A percentile compares a stretch with the other conserved stretches of the same genome.
Evolutionary conservation across 2,797 vertebrate genomes (phyloP).

Genomic region (Pseudomugil tenellus): DNA sequence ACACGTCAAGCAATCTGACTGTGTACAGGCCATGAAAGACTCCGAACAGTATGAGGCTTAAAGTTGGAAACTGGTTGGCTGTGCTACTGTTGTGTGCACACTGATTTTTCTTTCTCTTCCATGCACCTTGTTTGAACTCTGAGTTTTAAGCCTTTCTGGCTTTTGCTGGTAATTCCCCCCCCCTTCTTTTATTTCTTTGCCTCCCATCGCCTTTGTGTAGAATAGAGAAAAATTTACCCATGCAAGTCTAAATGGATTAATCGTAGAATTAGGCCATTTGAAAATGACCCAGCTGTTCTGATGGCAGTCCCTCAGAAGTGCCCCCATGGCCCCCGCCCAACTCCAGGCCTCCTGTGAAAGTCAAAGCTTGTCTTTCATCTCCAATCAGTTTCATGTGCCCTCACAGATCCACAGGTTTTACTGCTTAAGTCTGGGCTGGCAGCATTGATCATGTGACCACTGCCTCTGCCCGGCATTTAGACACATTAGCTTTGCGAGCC

Average conservation of each 20-base stretch:
- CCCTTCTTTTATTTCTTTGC: conserved; percentile 25
- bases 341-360: conserved; percentile 80
- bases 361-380: conserved; percentile 84
- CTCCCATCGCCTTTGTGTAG: conserved; percentile 42
- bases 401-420: conserved; percentile 82
- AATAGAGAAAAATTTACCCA: conserved; percentile 56
- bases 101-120: conserved; percentile 27
- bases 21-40: conserved; percentile 3
- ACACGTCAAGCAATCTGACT: conserved; percentile 2
- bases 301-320: conserved; percentile 78
- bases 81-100: conserved; percentile 46
- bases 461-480: conserved; percentile 64
- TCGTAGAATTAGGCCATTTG: conserved; percentile 76
- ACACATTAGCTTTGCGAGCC: conserved; percentile 66
- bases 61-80: conserved; percentile 19
- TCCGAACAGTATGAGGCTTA: not conserved
- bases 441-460: conserved; percentile 77
- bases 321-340: conserved; percentile 60
- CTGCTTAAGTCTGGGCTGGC: conserved; percentile 81
- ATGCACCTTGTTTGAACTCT: conserved; percentile 71
- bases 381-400: conserved; percentile 83
- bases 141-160: conserved; percentile 58
- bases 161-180: conserved; percentile 48
- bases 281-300: conserved; percentile 79
- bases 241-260: conserved; percentile 67